Percentiles rank a stretch among this genome's conserved stretches.
Evolutionary conservation across 2,113 vertebrate species (phyloP).

Genomic region (Gambusia holbrooki): DNA sequence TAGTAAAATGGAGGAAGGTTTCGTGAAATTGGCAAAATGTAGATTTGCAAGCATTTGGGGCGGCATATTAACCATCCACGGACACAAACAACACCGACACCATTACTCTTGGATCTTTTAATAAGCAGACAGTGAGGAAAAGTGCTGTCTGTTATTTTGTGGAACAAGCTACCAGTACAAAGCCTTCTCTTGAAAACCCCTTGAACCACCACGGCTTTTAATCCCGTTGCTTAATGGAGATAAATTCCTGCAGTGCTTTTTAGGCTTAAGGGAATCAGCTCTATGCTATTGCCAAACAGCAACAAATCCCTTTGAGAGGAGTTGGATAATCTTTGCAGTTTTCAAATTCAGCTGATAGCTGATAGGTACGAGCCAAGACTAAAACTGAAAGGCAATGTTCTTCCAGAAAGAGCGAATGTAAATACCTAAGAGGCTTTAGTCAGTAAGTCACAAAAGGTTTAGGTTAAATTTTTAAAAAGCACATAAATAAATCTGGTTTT

Average conservation of each 20-base stretch:
- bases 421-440: not conserved
- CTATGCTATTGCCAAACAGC: constrained; percentile 59
- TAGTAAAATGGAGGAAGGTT: not conserved
- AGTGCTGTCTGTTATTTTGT: constrained; percentile 13
- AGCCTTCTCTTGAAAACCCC: constrained; percentile 39
- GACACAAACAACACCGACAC: constrained; percentile 14
- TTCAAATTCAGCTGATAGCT: constrained; percentile 48
- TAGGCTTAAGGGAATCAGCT: constrained; percentile 65
- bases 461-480: not conserved
- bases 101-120: constrained; percentile 49
- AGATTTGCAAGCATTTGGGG: not conserved
- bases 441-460: not conserved
- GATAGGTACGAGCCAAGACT: constrained; percentile 31
- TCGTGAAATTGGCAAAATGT: not conserved
- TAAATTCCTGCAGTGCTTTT: constrained; percentile 64
- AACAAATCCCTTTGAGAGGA: constrained; percentile 64
- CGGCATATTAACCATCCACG: constrained; percentile 26
- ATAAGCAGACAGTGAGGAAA: constrained; percentile 52
- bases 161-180: constrained; percentile 26
- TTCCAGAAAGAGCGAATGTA: not conserved
- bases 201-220: constrained; percentile 66
- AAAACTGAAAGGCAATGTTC: not conserved
- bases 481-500: not conserved
- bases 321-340: constrained; percentile 60
- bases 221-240: constrained; percentile 75